Evolutionary conservation across 92 coral and sea anemone species (phyloP), one percentile per base, ranked within the genome.

Genomic region (Pocillopora grandis): DNA sequence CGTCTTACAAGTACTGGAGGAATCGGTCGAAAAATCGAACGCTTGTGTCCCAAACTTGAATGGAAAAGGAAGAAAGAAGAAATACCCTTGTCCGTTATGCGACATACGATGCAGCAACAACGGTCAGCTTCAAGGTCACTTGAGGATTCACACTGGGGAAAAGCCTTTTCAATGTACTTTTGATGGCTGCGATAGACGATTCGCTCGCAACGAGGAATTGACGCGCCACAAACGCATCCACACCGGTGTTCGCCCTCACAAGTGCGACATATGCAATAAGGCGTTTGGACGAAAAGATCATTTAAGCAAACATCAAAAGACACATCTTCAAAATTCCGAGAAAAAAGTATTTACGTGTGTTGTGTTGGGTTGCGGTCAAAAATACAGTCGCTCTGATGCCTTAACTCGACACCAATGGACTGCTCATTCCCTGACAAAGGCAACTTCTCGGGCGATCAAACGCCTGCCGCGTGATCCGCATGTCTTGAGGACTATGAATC

Each of bases 231-330:
- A 90, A 76, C 91, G 98, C 15, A 95, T 95, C 55, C 98, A 95
- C 71, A 93, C 97, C 23, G 98, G 98, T 42, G 90, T 95, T 18
- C 93, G 97, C 62, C 98, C 98, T 20, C 98, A 95, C 79, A 89
- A 95, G 76, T 95, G 98, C 62, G 95, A 91, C 17, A 81, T 91
- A 20, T 95, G 98, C 87, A 81, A 87, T 72, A 95, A 95, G 80
- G 98, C 98, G 11, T 95, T 95, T 70, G 98, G 98, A 72, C 89
- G 98, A 73, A 95, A 95, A 58, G 98, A 95, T 71, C 98, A 95
- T 57, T 86, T 95, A 60, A 95, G 92, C 85, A 95, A 94, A 81
- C 98, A 95, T 58, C 81, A 88, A 85, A 95, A 95, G 88, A 95
- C 98, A 10, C 98, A 95, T 85, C 84, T 93, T 71, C 94, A 95